A percentile compares a stretch with the other conserved stretches of the same genome.
phyloP scores from a whole-genome alignment of 2,113 vertebrate species.

The Aspidoscelis tigris region DNA sequence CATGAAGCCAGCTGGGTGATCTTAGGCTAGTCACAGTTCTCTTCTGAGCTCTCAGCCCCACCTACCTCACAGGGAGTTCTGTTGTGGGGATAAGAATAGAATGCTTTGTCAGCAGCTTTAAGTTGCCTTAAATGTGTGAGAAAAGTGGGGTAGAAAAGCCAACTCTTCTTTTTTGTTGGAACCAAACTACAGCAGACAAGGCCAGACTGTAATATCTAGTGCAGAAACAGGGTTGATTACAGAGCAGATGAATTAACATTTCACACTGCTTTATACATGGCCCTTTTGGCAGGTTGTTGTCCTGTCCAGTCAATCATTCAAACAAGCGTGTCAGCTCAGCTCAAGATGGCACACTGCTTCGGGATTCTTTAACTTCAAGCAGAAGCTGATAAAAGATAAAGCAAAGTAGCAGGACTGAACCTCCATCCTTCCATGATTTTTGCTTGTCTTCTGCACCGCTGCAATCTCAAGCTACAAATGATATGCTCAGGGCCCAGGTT shows the following conservation, averaged over 20 bases:
- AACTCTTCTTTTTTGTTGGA: no score
- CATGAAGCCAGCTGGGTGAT: no score
- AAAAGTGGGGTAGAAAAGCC: no score
- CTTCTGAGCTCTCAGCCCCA: no score
- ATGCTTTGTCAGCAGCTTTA: no score
- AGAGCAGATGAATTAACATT: not conserved
- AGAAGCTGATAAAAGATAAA: not conserved
- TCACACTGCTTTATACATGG: not conserved
- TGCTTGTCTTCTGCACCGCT: not conserved
- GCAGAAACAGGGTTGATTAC: not conserved
- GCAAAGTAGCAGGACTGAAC: not conserved
- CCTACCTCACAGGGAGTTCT: no score
- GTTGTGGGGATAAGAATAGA: no score
- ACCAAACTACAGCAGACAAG: no score
- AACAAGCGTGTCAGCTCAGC: not conserved
- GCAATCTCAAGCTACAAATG: not conserved
- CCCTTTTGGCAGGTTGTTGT: not conserved
- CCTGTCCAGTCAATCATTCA: not conserved
- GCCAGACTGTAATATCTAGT: not conserved
- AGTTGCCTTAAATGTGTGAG: no score
- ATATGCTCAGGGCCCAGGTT: no score
- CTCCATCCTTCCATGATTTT: not conserved
- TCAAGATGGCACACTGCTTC: not conserved
- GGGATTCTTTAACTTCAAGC: not conserved
- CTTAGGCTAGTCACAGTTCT: no score